Evolutionary conservation across 2,797 vertebrate genomes (phyloP).

Genomic region (Coregonus suidteri): DNA sequence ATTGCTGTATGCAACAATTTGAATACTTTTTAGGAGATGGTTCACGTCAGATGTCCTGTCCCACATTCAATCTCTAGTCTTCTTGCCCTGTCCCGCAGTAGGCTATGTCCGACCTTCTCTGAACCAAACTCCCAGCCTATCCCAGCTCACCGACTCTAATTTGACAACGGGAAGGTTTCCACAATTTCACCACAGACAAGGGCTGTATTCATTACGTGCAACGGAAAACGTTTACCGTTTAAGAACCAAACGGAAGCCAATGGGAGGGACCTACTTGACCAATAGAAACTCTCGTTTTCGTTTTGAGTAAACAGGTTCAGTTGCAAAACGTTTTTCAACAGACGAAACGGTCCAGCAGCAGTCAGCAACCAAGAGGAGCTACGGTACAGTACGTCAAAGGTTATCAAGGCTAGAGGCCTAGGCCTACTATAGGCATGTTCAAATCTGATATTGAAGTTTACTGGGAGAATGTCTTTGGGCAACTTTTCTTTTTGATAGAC

Average conservation of each 20-base stretch:
- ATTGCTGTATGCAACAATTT: constrained; percentile 33
- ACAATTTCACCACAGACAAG: constrained; percentile 31
- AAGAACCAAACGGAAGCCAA: too few species aligned
- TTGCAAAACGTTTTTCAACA: too few species aligned
- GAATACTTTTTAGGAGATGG: constrained; percentile 24
- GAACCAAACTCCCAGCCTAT: constrained; percentile 79
- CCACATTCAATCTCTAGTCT: constrained; percentile 43
- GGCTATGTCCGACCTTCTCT: constrained; percentile 31
- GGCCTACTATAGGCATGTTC: background rate
- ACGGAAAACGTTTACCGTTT: too few species aligned
- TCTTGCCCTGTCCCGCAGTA: constrained; percentile 50
- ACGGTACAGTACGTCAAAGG: background rate
- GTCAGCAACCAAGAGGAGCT: background rate
- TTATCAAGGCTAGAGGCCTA: background rate
- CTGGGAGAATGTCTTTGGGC: too few species aligned
- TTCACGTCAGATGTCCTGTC: constrained; percentile 46
- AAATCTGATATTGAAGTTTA: too few species aligned
- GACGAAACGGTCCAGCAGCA: too few species aligned
- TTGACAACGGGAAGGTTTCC: constrained; percentile 43
- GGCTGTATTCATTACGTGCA: constrained; percentile 22
- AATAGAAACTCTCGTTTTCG: too few species aligned
- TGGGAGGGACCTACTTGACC: too few species aligned
- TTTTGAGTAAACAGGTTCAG: too few species aligned
- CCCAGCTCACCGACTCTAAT: constrained; percentile 76
- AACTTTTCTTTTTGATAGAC: too few species aligned